Evolutionary conservation across 2,888 invertebrate genomes (phyloP), one percentile per base, ranked within the genome.

Genomic region (Cacoxenus indagator): DNA sequence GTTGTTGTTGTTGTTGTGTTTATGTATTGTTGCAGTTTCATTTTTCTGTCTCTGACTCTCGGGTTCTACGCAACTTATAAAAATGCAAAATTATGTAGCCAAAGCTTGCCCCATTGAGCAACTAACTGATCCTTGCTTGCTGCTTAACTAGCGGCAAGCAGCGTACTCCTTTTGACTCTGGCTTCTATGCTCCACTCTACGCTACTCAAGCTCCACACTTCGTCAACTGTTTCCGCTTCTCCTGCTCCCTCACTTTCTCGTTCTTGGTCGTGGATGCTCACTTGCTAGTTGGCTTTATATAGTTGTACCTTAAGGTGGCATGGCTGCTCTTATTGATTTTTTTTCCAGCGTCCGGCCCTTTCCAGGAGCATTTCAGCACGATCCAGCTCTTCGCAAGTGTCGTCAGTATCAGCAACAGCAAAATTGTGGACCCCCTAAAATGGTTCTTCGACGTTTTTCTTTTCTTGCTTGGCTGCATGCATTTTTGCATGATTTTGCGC

Each of bases 11-110:
- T 68, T 73, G 61, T 68, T 67, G 71, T 45, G 14, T n/a, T 11
- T 48, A 27, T 22, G 4, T 4, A 9, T 37, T 37, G 8, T 37
- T 37, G 8, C 1, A 37, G 9, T 2, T 37, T 37, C 9, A 37
- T 14, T 37, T 37, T n/a, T n/a, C n/a, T n/a, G n/a, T n/a, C n/a
- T n/a, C n/a, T n/a, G n/a, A n/a, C n/a, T n/a, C n/a, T n/a, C n/a
- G n/a, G n/a, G 31, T 67, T 59, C 70, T 65, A 64, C 55, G 71
- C 73, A 51, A 74, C 76, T 75, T 81, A 80, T 78, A 82, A 84
- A 84, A 84, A 84, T 83, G 83, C 83, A 82, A 85, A 85, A 83
- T 84, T 85, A 85, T 84, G 85, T 84, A 78, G 82, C n/a, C n/a
- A n/a, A n/a, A n/a, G n/a, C 70, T 68, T 76, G 77, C 75, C 70